A percentile compares a stretch with the other conserved stretches of the same genome.
These are phyloP conservation scores for Pseudorhombus dupliciocellatus DNA, from an alignment of 2,113 vertebrate species.

Conservation along the genomic window DNA sequence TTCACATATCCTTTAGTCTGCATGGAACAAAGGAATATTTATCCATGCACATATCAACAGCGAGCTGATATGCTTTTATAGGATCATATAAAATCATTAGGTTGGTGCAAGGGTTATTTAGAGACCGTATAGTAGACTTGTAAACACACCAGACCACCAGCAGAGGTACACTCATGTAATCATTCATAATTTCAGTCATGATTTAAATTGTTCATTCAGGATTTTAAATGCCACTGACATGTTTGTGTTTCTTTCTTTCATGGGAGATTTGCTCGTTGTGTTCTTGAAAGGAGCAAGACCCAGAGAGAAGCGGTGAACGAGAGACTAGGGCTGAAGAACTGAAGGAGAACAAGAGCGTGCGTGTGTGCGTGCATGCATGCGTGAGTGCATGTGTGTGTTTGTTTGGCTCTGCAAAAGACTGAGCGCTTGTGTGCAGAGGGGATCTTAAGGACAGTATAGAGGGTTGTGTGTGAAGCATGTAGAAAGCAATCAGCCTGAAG, in stretches of 20 bases:
- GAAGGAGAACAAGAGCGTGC: constrained; percentile 11
- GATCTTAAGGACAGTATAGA: constrained; percentile 38
- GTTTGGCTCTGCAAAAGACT: constrained; percentile 9
- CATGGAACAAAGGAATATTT: background rate
- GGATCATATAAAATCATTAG: too few relatives aligned
- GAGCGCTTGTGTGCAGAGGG: constrained; percentile 4
- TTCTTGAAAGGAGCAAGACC: constrained; percentile 26
- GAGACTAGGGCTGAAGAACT: constrained; percentile 2
- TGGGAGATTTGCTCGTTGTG: constrained; percentile 17
- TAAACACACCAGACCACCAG: too few relatives aligned
- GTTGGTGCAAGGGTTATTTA: background rate
- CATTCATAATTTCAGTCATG: background rate
- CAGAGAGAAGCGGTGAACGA: constrained; percentile 8
- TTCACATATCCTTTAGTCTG: too few relatives aligned
- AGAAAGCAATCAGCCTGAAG: constrained; percentile 39
- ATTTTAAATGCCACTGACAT: background rate
- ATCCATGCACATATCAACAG: background rate
- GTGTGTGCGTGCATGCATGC: constrained; percentile 11
- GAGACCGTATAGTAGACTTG: too few relatives aligned
- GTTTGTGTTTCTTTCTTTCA: constrained; percentile 7
- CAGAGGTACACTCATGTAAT: background rate
- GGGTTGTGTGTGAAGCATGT: constrained; percentile 31
- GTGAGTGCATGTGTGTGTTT: constrained; percentile 19
- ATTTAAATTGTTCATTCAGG: background rate
- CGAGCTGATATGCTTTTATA: background rate